Evolutionary conservation across 2,113 vertebrate species (phyloP).

Genomic region (Elephas maximus): DNA sequence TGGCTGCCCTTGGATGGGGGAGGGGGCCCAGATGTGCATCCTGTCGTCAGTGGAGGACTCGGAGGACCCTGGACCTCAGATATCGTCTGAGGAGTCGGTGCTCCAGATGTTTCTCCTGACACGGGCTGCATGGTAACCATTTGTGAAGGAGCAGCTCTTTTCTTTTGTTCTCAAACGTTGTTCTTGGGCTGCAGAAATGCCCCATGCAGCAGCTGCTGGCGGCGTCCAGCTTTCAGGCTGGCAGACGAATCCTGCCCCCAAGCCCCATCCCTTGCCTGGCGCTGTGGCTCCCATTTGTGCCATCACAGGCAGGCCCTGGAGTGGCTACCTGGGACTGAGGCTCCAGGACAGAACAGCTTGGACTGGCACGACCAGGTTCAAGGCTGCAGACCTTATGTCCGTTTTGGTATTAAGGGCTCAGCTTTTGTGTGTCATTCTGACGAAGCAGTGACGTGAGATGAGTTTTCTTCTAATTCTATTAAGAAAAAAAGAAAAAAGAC

Average conservation of each 20-base stretch:
- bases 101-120: background rate
- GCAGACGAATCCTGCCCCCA: too few species aligned
- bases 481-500: background rate
- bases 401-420: background rate
- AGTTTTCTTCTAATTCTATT: conserved; percentile 57
- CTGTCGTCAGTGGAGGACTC: background rate
- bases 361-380: background rate
- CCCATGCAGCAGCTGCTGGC: too few species aligned
- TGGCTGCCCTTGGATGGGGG: background rate
- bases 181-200: background rate
- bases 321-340: background rate
- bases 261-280: background rate
- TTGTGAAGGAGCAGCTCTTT: background rate
- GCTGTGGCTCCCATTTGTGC: background rate
- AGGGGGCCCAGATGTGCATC: conserved; percentile 41
- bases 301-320: background rate
- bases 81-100: background rate
- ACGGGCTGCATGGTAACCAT: background rate
- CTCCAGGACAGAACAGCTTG: background rate
- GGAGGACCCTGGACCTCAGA: background rate
- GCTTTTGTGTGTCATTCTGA: background rate
- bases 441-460: background rate
- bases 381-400: background rate
- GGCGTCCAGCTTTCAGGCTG: background rate
- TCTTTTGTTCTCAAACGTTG: background rate